Evolutionary conservation across 2,113 vertebrate species (phyloP), one percentile per base, ranked within the genome.

Genomic region (Pelmatolapia mariae): DNA sequence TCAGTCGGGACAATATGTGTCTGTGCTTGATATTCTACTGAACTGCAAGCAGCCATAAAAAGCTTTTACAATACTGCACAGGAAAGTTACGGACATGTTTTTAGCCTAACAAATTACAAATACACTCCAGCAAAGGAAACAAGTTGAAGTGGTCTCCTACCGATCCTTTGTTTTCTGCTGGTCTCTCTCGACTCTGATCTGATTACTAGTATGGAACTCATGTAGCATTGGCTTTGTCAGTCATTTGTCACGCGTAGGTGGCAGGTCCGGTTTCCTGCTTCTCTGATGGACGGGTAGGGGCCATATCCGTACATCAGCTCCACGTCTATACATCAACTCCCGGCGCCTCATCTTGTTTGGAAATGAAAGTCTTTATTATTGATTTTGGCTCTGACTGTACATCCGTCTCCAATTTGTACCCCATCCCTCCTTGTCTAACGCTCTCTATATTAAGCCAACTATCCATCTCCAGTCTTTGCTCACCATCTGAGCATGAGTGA

Each of bases 331-430:
- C 80, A 89, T 95, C 92, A 93, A 85, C 71, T 66, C 7, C 54
- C 2, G 54, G 82, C 40, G 81, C 89, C 91, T 94, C 91, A 87
- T 90, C 89, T 90, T 81, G 86, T 95, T 95, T 95, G 91, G 87
- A 91, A 93, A 94, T 94, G 81, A 92, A 94, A 95, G 85, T 92
- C 93, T 93, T 94, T 80, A 93, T 94, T 94, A 95, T 95, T 93
- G 94, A 95, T 95, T 93, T 90, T 93, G 89, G 90, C 91, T 91
- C 87, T 4, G 73, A 84, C 86, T 86, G 87, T 91, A 93, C 93
- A 94, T 94, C 94, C 85, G 83, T 95, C 94, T 94, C 86, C 90
- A 80, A 89, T 93, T 91, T 90, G 90, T 85, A 76, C 87, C 57
- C 90, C 83, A 89, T 91, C 87, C 78, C 82, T 93, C 88, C 85